Percentiles rank a stretch among this genome's conserved stretches.
phyloP scores from a whole-genome alignment of 1,140 invertebrate genomes.

The Pachyrhynchus sulphureomaculatus region DNA sequence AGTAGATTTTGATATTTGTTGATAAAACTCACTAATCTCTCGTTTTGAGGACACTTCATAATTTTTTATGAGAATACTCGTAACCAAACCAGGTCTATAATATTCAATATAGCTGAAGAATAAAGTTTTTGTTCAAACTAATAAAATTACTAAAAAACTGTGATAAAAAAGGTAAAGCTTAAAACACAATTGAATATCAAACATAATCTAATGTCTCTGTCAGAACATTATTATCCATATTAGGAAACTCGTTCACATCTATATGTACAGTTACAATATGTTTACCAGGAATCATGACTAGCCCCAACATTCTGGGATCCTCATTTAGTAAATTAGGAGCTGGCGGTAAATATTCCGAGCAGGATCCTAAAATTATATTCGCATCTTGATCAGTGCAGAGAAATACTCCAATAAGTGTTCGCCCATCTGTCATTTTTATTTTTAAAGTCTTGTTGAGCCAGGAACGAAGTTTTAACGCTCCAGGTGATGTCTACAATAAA shows the following conservation, averaged over 20 bases:
- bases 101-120: no score
- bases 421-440: slow-evolving; percentile 88
- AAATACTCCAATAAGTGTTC: slow-evolving; percentile 84
- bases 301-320: slow-evolving; percentile 79
- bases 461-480: slow-evolving; percentile 63
- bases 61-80: no score
- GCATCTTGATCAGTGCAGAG: slow-evolving; percentile 89
- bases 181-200: no score
- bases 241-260: slow-evolving; percentile 53
- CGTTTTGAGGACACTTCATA: no score
- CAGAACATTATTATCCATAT: background rate
- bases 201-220: background rate
- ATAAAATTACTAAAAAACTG: no score
- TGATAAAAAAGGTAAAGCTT: no score
- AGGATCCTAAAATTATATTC: slow-evolving; percentile 84
- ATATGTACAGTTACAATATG: slow-evolving; percentile 82
- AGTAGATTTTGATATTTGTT: no score
- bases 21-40: no score
- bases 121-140: no score
- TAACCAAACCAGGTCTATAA: no score
- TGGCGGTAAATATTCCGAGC: slow-evolving; percentile 54
- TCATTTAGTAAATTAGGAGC: slow-evolving; percentile 53
- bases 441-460: slow-evolving; percentile 85
- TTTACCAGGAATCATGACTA: slow-evolving; percentile 89
- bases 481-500: slow-evolving; percentile 48